Evolutionary conservation across 1,140 invertebrate genomes (phyloP).

Genomic region (Drosophila erecta): DNA sequence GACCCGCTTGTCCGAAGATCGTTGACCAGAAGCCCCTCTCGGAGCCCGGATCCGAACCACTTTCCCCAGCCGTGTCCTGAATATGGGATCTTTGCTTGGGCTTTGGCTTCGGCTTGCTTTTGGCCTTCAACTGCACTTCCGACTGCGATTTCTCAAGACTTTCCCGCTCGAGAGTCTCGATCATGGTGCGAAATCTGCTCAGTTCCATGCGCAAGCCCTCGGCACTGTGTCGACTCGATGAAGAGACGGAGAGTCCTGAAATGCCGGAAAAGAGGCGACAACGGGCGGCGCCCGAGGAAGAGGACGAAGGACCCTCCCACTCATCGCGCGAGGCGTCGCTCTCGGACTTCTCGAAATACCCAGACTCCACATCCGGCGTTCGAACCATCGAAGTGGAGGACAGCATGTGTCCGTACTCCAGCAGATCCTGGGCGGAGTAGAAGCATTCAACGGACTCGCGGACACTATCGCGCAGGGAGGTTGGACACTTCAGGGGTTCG

Average conservation of each 20-base stretch:
- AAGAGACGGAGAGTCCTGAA: constrained; percentile 29
- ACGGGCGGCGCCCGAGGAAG: constrained; percentile 21
- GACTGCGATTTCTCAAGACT: constrained; percentile 39
- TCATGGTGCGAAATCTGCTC: constrained; percentile 68
- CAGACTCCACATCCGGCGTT: constrained; percentile 76
- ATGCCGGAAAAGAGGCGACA: constrained; percentile 28
- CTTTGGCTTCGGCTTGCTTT: constrained; percentile 15
- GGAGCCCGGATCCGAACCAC: constrained; percentile 21
- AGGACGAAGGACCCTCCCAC: constrained; percentile 43
- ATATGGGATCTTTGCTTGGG: constrained; percentile 25
- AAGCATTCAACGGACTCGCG: constrained; percentile 79
- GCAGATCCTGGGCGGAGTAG: constrained; percentile 77
- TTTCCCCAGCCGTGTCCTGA: constrained; percentile 17
- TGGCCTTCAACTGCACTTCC: constrained; percentile 22
- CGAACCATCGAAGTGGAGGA: constrained; percentile 50
- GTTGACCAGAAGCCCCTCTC: constrained; percentile 58
- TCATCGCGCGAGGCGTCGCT: constrained; percentile 69
- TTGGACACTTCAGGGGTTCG: constrained; percentile 23
- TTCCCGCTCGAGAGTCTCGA: constrained; percentile 68
- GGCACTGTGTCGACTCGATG: constrained; percentile 48
- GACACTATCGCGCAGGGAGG: constrained; percentile 59
- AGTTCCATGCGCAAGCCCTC: constrained; percentile 71
- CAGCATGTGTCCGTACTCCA: constrained; percentile 73
- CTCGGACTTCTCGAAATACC: constrained; percentile 79
- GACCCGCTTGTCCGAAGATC: constrained; percentile 52